Evolutionary conservation across 2,113 vertebrate genomes (phyloP).

Genomic region (Corythornis madagascariensis): DNA sequence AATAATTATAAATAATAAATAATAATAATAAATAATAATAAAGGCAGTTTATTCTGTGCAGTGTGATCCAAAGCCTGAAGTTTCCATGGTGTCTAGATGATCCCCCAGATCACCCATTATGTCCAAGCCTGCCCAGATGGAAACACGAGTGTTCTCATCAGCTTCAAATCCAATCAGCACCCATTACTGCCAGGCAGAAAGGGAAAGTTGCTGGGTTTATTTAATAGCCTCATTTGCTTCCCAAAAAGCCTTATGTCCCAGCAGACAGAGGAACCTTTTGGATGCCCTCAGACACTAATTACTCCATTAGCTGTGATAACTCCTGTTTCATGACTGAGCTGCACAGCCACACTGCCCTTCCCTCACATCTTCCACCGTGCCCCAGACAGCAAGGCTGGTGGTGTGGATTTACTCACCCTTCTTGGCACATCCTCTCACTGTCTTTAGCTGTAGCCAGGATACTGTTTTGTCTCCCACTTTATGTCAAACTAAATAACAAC

Average conservation of each 20-base stretch:
- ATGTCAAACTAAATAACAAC: not conserved
- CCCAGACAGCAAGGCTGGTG: not conserved
- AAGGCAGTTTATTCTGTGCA: not conserved
- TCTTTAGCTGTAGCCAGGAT: not conserved
- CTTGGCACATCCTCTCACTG: not conserved
- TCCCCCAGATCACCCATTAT: not conserved
- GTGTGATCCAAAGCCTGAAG: not conserved
- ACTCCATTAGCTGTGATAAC: not conserved
- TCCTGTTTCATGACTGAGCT: not conserved
- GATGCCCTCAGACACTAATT: not conserved
- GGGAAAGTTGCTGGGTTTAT: not conserved
- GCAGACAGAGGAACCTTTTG: not conserved
- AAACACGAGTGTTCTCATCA: not conserved
- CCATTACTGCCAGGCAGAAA: not conserved
- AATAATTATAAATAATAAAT: too few relatives aligned
- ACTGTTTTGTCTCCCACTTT: not conserved
- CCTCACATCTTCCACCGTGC: not conserved
- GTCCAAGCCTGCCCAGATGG: not conserved
- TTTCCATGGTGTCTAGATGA: not conserved
- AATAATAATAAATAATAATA: too few relatives aligned
- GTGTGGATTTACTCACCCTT: not conserved
- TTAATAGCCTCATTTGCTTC: not conserved
- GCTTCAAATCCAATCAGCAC: not conserved
- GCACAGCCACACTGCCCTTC: rapidly evolving
- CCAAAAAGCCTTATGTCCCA: not conserved